phyloP scores from a whole-genome alignment of 2,888 invertebrate genomes.

The Parthenolecanium corni region DNA sequence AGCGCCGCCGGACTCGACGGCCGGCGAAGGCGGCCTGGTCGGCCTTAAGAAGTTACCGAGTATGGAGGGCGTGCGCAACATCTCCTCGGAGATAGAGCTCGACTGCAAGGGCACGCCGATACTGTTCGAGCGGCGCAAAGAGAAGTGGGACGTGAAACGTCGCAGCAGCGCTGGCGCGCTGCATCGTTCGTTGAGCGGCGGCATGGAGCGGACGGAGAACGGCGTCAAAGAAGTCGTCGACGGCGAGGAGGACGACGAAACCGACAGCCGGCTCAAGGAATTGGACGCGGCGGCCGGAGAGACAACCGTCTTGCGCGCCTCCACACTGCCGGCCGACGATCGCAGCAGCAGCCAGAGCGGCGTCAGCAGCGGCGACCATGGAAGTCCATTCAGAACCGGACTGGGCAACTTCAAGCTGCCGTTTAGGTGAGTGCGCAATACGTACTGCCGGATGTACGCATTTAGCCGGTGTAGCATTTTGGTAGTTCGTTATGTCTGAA shows the following conservation, averaged over 20 bases:
- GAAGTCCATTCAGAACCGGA: conserved; percentile 39
- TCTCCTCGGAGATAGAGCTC: conserved; percentile 34
- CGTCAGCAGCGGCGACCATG: conserved; percentile 30
- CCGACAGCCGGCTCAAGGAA: neutral
- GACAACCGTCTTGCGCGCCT: conserved; percentile 39
- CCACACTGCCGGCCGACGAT: conserved; percentile 51
- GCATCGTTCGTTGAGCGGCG: conserved; percentile 30
- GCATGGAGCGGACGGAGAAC: conserved; percentile 39
- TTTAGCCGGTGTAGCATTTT: no score
- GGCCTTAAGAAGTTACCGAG: conserved; percentile 32
- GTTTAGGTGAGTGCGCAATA: conserved; percentile 55
- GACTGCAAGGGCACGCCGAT: conserved; percentile 44
- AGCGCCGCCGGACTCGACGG: conserved; percentile 33
- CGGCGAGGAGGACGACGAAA: conserved; percentile 1
- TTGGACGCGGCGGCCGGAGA: conserved; percentile 14
- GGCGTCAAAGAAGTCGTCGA: conserved; percentile 23
- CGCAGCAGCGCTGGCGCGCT: conserved; percentile 28
- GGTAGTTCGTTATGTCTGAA: neutral
- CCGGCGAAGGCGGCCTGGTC: conserved; percentile 33
- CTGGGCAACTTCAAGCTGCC: conserved; percentile 67
- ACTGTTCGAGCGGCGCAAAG: conserved; percentile 43
- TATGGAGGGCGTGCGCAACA: conserved; percentile 29
- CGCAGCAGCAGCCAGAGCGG: conserved; percentile 28
- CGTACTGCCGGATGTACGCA: neutral
- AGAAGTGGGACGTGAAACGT: conserved; percentile 27